phyloP scores from a whole-genome alignment of 2,113 vertebrate genomes.

The Ctenodactylus gundi region DNA sequence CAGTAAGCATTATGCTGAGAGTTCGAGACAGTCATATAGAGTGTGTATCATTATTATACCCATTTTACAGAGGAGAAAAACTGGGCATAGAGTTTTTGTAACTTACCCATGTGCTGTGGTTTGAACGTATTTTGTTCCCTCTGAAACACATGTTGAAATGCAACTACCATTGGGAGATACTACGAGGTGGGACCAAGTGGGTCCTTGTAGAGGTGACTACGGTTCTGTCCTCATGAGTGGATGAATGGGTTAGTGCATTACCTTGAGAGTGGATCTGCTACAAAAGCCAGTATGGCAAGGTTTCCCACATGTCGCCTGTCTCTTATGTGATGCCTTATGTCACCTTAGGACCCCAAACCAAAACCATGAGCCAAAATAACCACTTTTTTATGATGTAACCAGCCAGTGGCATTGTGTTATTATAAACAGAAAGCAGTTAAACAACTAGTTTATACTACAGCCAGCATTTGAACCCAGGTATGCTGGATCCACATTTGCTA shows the following conservation, averaged over 20 bases:
- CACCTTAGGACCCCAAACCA: not conserved
- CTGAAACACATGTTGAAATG: not conserved
- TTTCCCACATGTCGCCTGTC: not conserved
- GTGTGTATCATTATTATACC: not conserved
- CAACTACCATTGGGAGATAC: not conserved
- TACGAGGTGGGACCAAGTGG: not conserved
- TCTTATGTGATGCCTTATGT: not conserved
- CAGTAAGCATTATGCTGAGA: not conserved
- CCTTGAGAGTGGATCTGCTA: not conserved
- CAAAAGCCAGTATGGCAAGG: not conserved
- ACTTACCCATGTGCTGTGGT: not conserved
- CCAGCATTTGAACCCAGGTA: not conserved
- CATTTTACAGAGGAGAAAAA: conserved; percentile 42
- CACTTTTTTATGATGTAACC: not conserved
- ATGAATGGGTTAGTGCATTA: not conserved
- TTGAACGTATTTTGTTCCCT: not conserved
- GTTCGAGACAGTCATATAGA: not conserved
- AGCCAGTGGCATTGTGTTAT: not conserved
- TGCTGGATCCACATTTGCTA: not conserved
- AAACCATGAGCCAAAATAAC: not conserved
- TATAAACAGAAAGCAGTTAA: not conserved
- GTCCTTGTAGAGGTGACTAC: not conserved
- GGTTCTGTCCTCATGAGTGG: not conserved
- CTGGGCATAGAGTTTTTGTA: not conserved
- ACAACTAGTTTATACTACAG: not conserved